These are phyloP conservation scores for Balanococcus diminutus DNA, from an alignment of 2,888 invertebrate species.

Conservation along the genomic window DNA sequence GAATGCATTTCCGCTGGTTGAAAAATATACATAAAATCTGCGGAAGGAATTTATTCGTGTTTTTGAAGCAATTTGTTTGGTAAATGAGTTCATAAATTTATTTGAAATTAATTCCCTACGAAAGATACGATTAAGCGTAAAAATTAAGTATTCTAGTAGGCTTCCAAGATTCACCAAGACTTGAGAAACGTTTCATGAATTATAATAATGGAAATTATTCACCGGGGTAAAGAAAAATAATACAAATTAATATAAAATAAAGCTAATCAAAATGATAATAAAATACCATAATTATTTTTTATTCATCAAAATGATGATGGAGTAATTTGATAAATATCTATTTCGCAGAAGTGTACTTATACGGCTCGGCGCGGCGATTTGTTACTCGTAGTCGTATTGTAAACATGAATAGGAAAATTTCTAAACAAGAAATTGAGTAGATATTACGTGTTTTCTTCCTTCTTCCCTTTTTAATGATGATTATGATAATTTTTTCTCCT, in stretches of 20 bases:
- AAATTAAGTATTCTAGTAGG: not conserved
- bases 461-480: not conserved
- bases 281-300: constrained; percentile 3
- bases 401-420: not conserved
- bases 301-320: not conserved
- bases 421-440: not conserved
- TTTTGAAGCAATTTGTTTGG: not conserved
- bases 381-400: too few relatives aligned
- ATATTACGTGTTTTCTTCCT: too few relatives aligned
- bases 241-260: not conserved
- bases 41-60: not conserved
- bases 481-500: not conserved
- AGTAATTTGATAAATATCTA: not conserved
- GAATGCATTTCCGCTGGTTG: not conserved
- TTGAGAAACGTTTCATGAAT: constrained; percentile 17
- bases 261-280: not conserved
- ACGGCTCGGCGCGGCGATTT: not conserved
- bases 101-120: constrained; percentile 19
- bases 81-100: constrained; percentile 30
- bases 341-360: not conserved
- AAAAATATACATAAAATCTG: not conserved
- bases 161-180: not conserved
- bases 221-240: not conserved
- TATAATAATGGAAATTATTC: not conserved
- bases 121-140: constrained; percentile 25